phyloP scores from a whole-genome alignment of 2,888 invertebrate species.

The Hypomecis atomaria region DNA sequence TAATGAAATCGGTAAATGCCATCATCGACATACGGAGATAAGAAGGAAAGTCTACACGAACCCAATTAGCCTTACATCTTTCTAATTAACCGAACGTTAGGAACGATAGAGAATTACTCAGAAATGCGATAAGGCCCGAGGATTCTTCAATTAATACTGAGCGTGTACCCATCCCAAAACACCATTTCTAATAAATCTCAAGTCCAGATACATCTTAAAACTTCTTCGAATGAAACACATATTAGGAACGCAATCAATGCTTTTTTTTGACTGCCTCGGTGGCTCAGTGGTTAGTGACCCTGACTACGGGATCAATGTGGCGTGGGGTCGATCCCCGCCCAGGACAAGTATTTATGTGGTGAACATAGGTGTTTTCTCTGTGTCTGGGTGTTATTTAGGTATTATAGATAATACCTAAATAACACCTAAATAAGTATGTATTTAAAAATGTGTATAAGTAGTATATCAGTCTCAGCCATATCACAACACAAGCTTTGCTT shows the following conservation, averaged over 20 bases:
- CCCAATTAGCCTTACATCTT: conserved; percentile 41
- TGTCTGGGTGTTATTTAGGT: no score
- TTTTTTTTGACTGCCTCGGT: no score
- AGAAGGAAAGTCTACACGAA: conserved; percentile 34
- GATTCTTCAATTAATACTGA: not conserved
- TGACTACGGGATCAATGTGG: no score
- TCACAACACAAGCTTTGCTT: no score
- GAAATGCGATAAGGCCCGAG: conserved; percentile 16
- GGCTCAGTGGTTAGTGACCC: no score
- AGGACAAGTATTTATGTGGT: no score
- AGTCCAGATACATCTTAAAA: not conserved
- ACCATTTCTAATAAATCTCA: not conserved
- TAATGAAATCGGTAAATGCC: conserved; percentile 36
- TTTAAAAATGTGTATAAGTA: no score
- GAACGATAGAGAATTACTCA: conserved; percentile 25
- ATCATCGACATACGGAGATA: conserved; percentile 36
- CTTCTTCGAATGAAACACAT: not conserved
- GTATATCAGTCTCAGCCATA: no score
- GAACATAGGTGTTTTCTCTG: no score
- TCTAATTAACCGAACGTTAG: conserved; percentile 41
- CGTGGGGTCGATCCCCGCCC: no score
- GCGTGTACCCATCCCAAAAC: not conserved
- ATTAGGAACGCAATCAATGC: not conserved
- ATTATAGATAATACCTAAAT: no score
- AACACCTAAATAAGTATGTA: no score